Evolutionary conservation across 2,888 invertebrate genomes (phyloP).

Genomic region (Troilus luridus): DNA sequence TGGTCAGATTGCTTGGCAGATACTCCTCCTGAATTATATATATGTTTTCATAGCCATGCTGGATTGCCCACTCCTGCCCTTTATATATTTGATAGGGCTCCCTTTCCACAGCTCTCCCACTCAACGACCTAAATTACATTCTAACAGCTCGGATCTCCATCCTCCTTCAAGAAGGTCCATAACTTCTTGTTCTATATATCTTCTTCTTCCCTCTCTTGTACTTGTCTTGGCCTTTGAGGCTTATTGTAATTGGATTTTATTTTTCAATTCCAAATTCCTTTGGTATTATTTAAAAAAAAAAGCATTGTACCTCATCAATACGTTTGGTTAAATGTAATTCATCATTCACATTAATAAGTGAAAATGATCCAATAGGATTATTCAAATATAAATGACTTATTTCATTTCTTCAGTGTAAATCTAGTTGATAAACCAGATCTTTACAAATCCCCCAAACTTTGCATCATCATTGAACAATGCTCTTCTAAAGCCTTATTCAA

Average conservation of each 20-base stretch:
- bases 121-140: slow-evolving; percentile 47
- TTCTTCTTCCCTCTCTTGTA: neutral
- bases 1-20: slow-evolving; percentile 18
- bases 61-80: slow-evolving; percentile 31
- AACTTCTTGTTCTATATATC: neutral
- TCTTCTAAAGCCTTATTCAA: too few relatives aligned
- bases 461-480: too few relatives aligned
- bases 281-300: neutral
- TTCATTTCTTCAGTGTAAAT: too few relatives aligned
- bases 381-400: too few relatives aligned
- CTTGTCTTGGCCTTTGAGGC: neutral
- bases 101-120: slow-evolving; percentile 42
- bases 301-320: too few relatives aligned
- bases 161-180: neutral
- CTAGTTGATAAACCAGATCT: too few relatives aligned
- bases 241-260: neutral
- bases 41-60: slow-evolving; percentile 44
- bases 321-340: too few relatives aligned
- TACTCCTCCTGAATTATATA: slow-evolving; percentile 48
- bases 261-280: neutral
- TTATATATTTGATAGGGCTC: slow-evolving; percentile 42
- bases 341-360: too few relatives aligned
- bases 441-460: too few relatives aligned
- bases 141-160: slow-evolving; percentile 37
- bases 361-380: too few relatives aligned